phyloP scores from a whole-genome alignment of 2,113 vertebrate genomes.

The Chascanopsetta lugubris region DNA sequence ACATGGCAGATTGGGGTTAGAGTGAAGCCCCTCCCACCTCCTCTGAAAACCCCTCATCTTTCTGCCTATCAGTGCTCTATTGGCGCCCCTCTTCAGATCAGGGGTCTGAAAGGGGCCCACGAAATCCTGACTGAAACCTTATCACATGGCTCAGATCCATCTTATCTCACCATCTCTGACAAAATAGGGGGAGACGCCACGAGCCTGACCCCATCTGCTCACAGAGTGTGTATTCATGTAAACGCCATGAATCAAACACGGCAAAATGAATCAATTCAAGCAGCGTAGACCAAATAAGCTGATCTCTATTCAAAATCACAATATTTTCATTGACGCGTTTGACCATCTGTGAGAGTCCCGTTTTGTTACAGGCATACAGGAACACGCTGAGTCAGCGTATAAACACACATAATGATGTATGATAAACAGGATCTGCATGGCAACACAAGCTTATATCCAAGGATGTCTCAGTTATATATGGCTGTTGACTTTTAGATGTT shows the following conservation, averaged over 20 bases:
- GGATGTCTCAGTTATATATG: conserved; percentile 54
- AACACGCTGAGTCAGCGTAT: conserved; percentile 26
- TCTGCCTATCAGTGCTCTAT: conserved; percentile 11
- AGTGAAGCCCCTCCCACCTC: conserved; percentile 3
- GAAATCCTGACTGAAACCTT: conserved; percentile 2
- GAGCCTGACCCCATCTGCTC: neutral
- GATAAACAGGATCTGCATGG: conserved; percentile 37
- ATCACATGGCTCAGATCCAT: neutral
- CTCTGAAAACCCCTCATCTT: neutral
- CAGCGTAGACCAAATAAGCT: conserved; percentile 33
- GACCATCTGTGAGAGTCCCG: neutral
- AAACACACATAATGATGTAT: conserved; percentile 56
- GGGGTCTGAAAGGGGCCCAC: conserved; percentile 17
- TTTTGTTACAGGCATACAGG: neutral
- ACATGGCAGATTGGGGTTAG: conserved; percentile 4
- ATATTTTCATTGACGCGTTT: conserved; percentile 14
- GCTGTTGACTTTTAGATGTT: conserved; percentile 57
- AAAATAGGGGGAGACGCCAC: conserved; percentile 4
- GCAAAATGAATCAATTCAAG: conserved; percentile 41
- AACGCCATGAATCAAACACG: conserved; percentile 32
- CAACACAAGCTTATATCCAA: conserved; percentile 25
- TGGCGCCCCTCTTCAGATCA: conserved; percentile 13
- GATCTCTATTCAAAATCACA: conserved; percentile 30
- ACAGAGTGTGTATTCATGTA: conserved; percentile 37
- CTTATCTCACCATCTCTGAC: neutral